These are phyloP conservation scores for Lycocorax pyrrhopterus DNA, from an alignment of 2,113 vertebrate genomes.

Conservation along the genomic window DNA sequence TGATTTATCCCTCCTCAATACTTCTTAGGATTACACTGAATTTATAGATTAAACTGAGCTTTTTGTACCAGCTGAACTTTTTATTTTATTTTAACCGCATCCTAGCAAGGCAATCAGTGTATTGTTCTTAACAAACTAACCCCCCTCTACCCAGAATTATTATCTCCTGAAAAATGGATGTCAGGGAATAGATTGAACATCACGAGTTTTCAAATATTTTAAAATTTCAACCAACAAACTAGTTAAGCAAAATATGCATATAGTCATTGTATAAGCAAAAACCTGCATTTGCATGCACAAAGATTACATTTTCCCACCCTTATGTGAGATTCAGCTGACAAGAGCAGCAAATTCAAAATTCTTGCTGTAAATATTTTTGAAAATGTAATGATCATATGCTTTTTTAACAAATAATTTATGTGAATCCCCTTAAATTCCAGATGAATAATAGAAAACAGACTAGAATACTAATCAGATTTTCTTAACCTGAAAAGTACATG, in stretches of 20 bases:
- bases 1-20: neutral
- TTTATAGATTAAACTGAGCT: neutral
- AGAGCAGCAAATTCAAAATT: neutral
- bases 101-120: neutral
- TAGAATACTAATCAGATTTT: neutral
- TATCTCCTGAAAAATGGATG: neutral
- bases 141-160: neutral
- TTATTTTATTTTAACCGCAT: neutral
- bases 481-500: neutral
- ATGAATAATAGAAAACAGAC: neutral
- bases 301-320: neutral
- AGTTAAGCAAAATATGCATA: neutral
- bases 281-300: neutral
- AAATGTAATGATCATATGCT: neutral
- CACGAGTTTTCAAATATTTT: neutral
- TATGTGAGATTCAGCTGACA: neutral
- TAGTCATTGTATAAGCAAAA: neutral
- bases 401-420: neutral
- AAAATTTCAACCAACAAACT: neutral
- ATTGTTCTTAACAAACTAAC: neutral
- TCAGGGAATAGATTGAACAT: neutral
- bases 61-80: neutral
- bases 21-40: neutral
- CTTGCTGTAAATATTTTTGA: neutral
- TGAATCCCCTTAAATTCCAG: neutral